A percentile compares a stretch with the other conserved stretches of the same genome.
Conservation (phyloP, 2,888 invertebrate species). For the Salticus scenicus region DNA sequence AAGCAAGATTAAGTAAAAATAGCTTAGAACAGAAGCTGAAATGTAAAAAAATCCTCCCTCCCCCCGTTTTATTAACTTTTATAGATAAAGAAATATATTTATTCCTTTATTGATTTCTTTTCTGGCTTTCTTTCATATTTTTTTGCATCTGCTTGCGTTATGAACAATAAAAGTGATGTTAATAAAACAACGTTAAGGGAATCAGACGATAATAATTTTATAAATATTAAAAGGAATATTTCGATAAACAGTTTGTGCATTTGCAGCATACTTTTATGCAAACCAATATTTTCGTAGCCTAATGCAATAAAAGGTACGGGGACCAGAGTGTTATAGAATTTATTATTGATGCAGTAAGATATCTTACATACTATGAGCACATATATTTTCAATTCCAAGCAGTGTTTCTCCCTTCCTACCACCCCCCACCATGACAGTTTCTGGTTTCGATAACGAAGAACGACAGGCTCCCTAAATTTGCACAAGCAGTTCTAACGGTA, state of each 20-base stretch:
- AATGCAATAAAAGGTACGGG: not conserved
- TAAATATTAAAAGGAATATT: not conserved
- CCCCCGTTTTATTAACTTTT: too few relatives aligned
- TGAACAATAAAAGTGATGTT: too few relatives aligned
- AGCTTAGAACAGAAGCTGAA: too few relatives aligned
- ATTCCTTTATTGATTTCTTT: too few relatives aligned
- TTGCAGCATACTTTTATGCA: not conserved
- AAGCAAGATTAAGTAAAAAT: too few relatives aligned
- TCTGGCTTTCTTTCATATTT: too few relatives aligned
- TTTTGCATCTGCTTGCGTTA: too few relatives aligned
- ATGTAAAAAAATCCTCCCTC: too few relatives aligned
- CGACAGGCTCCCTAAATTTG: slow-evolving; percentile 28
- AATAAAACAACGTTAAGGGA: too few relatives aligned
- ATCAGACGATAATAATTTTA: not conserved
- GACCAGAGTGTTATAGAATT: slow-evolving; percentile 11
- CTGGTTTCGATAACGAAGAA: slow-evolving; percentile 35
- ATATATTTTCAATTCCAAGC: slow-evolving; percentile 17
- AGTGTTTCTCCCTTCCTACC: not conserved
- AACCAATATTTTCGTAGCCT: not conserved
- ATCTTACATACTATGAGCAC: slow-evolving; percentile 1
- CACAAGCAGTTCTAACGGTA: slow-evolving; percentile 23
- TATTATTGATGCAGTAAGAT: not conserved
- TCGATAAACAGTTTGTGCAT: not conserved
- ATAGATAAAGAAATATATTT: too few relatives aligned
- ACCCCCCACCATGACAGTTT: slow-evolving; percentile 7